These are phyloP conservation scores for Motacilla tschutschensis DNA, from an alignment of 2,113 vertebrate genomes.

Conservation along the genomic window DNA sequence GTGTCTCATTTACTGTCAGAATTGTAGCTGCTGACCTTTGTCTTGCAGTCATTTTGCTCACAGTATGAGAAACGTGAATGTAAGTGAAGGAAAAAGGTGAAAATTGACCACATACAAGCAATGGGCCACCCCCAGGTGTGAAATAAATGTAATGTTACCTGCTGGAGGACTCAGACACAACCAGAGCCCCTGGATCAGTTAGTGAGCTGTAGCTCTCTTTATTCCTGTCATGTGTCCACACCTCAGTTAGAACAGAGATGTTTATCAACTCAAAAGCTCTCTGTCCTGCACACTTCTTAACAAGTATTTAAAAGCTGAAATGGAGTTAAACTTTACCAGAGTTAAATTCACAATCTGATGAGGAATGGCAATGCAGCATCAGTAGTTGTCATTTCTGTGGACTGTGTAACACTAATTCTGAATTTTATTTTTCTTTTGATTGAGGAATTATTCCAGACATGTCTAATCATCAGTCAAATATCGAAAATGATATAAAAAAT, in stretches of 20 bases:
- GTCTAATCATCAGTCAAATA: background rate
- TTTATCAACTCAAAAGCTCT: background rate
- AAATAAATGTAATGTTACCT: background rate
- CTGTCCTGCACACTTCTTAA: background rate
- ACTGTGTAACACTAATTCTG: background rate
- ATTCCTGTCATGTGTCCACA: background rate
- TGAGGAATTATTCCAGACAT: background rate
- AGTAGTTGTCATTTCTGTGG: background rate
- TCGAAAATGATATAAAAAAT: background rate
- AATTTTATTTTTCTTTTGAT: background rate
- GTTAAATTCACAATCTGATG: background rate
- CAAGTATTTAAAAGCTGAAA: background rate
- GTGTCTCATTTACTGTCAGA: background rate
- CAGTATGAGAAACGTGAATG: background rate
- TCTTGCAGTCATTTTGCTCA: background rate
- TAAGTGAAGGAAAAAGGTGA: background rate
- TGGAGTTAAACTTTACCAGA: background rate
- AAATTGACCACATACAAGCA: background rate
- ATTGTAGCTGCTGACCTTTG: background rate
- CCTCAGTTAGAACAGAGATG: background rate
- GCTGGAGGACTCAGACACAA: background rate
- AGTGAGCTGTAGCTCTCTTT: background rate
- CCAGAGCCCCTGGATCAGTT: background rate
- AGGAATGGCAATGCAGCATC: background rate
- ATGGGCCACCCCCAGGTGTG: background rate